These are phyloP conservation scores for Lasius platythorax DNA, from an alignment of 2,888 invertebrate genomes.

Conservation along the genomic window DNA sequence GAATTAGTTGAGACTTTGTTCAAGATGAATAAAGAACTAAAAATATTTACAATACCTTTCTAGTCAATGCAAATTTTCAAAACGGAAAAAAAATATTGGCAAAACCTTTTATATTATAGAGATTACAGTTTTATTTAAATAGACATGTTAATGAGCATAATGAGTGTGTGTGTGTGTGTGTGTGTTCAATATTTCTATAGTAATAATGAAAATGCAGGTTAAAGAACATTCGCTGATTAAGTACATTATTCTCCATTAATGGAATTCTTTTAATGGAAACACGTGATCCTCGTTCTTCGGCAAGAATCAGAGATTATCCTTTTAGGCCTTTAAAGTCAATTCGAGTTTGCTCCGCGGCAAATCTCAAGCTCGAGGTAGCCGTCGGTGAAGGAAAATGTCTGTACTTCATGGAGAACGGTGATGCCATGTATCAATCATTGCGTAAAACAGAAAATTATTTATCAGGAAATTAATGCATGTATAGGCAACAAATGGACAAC, in stretches of 20 bases:
- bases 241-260: conserved; percentile 25
- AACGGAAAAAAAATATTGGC: background rate
- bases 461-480: conserved; percentile 67
- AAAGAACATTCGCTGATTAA: background rate
- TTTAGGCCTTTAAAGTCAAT: conserved; percentile 52
- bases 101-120: background rate
- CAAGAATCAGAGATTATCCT: conserved; percentile 54
- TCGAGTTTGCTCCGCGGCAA: conserved; percentile 61
- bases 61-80: background rate
- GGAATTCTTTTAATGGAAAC: conserved; percentile 26
- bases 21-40: background rate
- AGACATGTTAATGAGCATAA: too few relatives aligned
- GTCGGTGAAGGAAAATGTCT: conserved; percentile 58
- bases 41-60: background rate
- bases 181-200: background rate
- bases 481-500: background rate
- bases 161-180: too few relatives aligned
- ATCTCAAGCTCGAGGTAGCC: conserved; percentile 60
- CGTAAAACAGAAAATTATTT: conserved; percentile 79
- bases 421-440: conserved; percentile 80
- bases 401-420: conserved; percentile 59
- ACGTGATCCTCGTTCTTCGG: conserved; percentile 4
- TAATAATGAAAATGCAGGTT: background rate
- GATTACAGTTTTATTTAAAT: background rate
- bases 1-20: background rate